These are phyloP conservation scores for Venustoraphidia nigricollis DNA, from an alignment of 2,888 invertebrate genomes.

Conservation along the genomic window DNA sequence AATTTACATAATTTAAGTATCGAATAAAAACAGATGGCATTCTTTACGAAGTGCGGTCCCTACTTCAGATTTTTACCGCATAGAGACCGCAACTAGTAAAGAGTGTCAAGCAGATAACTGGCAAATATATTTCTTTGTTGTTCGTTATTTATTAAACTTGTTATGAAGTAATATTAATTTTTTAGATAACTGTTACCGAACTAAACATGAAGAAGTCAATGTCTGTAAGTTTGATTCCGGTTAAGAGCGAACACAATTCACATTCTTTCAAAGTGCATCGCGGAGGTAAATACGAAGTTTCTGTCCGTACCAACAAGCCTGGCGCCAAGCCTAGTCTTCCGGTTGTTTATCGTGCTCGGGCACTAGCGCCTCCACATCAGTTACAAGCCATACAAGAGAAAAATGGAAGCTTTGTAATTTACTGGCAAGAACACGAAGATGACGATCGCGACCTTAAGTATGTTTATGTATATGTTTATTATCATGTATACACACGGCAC, in stretches of 20 bases:
- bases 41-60: too few species aligned
- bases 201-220: slow-evolving; percentile 26
- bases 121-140: not conserved
- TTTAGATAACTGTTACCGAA: slow-evolving; percentile 35
- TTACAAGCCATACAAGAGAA: slow-evolving; percentile 40
- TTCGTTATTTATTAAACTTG: not conserved
- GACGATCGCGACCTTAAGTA: slow-evolving; percentile 4
- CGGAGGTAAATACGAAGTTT: slow-evolving; percentile 36
- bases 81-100: too few species aligned
- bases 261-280: slow-evolving; percentile 34
- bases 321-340: slow-evolving; percentile 31
- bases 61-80: too few species aligned
- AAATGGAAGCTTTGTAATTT: slow-evolving; percentile 46
- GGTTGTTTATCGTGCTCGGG: slow-evolving; percentile 35
- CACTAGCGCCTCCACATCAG: slow-evolving; percentile 45
- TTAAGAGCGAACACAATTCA: slow-evolving; percentile 27
- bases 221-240: slow-evolving; percentile 32
- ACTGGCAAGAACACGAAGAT: slow-evolving; percentile 43
- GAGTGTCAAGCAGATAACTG: too few species aligned
- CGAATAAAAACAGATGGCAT: too few species aligned
- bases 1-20: too few species aligned
- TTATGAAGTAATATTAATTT: slow-evolving; percentile 11
- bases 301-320: slow-evolving; percentile 29
- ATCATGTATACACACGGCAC: too few species aligned
- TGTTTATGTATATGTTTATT: not conserved